Conservation (phyloP, 2,113 vertebrate species). For the Raja brachyura region DNA sequence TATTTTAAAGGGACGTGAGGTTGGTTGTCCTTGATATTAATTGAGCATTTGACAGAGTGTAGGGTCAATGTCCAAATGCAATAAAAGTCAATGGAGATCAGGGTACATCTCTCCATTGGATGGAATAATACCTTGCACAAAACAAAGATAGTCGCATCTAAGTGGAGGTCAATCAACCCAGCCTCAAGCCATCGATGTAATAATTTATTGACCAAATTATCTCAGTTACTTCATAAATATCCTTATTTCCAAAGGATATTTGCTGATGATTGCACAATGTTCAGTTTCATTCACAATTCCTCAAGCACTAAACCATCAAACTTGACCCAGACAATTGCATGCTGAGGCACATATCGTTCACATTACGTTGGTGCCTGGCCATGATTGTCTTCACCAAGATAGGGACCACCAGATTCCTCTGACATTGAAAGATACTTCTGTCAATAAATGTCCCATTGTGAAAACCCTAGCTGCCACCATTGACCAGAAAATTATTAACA, state of each 20-base stretch:
- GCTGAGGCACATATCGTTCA: background rate
- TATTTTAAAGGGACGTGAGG: too few relatives aligned
- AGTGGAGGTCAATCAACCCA: background rate
- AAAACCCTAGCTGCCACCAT: background rate
- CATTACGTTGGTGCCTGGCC: background rate
- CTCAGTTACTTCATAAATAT: background rate
- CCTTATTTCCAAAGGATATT: background rate
- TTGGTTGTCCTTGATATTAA: too few relatives aligned
- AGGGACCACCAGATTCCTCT: background rate
- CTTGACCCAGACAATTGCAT: background rate
- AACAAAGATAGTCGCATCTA: background rate
- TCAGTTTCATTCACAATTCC: background rate
- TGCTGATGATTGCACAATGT: background rate
- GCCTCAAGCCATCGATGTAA: background rate
- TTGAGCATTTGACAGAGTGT: too few relatives aligned
- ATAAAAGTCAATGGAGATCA: background rate
- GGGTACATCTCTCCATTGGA: too few relatives aligned
- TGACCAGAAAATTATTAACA: background rate
- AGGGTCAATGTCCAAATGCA: background rate
- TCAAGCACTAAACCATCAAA: background rate
- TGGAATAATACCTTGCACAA: background rate
- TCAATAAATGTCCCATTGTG: background rate
- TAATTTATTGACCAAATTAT: background rate
- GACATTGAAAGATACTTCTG: background rate
- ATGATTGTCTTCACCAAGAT: background rate